Evolutionary conservation across 2,113 vertebrate genomes (phyloP).

Genomic region (Sceloporus tristichus): DNA sequence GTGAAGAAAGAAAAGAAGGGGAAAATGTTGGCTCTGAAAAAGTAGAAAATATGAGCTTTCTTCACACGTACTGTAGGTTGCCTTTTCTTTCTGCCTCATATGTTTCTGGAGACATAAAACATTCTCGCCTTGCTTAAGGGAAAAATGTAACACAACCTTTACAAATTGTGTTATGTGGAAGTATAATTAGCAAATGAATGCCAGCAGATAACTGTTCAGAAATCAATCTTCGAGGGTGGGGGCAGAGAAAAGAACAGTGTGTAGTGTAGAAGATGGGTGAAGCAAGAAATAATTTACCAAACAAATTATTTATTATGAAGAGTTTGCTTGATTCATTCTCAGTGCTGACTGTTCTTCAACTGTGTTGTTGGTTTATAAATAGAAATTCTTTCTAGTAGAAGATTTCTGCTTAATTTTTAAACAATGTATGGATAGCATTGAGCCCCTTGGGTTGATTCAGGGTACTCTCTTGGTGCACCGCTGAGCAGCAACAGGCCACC

Average conservation of each 20-base stretch:
- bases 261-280: conserved; percentile 28
- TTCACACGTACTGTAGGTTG: conserved; percentile 7
- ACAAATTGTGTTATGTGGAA: conserved; percentile 18
- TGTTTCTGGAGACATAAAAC: conserved; percentile 34
- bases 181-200: conserved; percentile 44
- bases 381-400: conserved; percentile 34
- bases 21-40: neutral
- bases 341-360: conserved; percentile 11
- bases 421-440: too few relatives aligned
- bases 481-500: too few relatives aligned
- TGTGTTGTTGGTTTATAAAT: conserved; percentile 42
- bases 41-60: conserved; percentile 8
- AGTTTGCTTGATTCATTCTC: conserved; percentile 28
- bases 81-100: conserved; percentile 1
- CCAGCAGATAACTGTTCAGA: conserved; percentile 48
- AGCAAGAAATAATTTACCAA: conserved; percentile 41
- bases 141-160: conserved; percentile 33
- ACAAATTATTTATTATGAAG: conserved; percentile 37
- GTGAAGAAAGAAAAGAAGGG: neutral
- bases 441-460: too few relatives aligned
- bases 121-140: conserved; percentile 31
- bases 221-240: conserved; percentile 48
- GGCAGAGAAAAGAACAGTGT: conserved; percentile 47
- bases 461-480: too few relatives aligned
- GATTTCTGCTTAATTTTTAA: too few relatives aligned